Percentiles rank a stretch among this genome's conserved stretches.
Conservation (phyloP, 23 tunicate genomes). For the Trididemnum clinides region DNA sequence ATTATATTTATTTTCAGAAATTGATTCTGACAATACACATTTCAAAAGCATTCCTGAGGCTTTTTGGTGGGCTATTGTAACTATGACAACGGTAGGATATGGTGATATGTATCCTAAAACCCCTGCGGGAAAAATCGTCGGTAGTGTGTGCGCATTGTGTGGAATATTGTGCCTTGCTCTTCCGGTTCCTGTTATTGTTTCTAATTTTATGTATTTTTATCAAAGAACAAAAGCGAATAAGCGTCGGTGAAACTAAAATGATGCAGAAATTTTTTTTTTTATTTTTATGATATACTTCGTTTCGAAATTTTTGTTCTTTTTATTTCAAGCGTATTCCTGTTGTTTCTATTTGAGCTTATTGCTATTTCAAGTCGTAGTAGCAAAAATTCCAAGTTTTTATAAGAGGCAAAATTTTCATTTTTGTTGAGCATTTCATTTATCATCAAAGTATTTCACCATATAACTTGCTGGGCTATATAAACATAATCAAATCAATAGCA, state of each 20-base stretch:
- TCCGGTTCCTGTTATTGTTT: slow-evolving; percentile 99
- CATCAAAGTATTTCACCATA: too few species aligned
- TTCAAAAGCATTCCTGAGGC: slow-evolving; percentile 95
- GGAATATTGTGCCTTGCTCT: slow-evolving; percentile 97
- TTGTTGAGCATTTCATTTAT: too few species aligned
- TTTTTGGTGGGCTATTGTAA: slow-evolving; percentile 99
- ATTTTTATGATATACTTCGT: neutral
- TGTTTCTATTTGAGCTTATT: too few species aligned
- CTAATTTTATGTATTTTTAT: slow-evolving; percentile 98
- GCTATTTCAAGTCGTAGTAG: too few species aligned
- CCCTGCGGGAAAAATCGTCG: slow-evolving; percentile 86
- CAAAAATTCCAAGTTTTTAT: too few species aligned
- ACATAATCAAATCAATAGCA: too few species aligned
- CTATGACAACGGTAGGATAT: slow-evolving; percentile 98
- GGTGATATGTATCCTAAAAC: slow-evolving; percentile 99
- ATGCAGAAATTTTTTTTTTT: neutral
- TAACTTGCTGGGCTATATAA: too few species aligned
- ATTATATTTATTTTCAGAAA: slow-evolving; percentile 67
- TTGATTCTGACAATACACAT: slow-evolving; percentile 48
- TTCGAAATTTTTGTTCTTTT: neutral
- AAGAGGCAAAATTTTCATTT: too few species aligned
- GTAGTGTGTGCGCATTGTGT: slow-evolving; percentile 92
- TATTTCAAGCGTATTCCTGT: neutral
- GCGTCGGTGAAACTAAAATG: slow-evolving; percentile 35
- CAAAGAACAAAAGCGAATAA: slow-evolving; percentile 78